These are phyloP conservation scores for Rosalia funebris DNA, from an alignment of 2,888 invertebrate species.

Conservation along the genomic window DNA sequence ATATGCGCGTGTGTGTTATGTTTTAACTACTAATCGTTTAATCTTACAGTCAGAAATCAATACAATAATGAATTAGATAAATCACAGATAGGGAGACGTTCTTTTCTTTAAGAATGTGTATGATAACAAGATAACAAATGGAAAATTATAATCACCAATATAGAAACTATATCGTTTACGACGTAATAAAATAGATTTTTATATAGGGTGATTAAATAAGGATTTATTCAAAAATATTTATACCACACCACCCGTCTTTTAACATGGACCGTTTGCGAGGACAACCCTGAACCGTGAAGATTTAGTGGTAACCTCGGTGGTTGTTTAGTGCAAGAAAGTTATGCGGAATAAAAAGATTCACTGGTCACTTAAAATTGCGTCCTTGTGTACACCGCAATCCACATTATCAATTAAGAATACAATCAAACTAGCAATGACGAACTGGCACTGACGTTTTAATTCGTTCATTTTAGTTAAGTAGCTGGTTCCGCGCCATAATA, in stretches of 20 bases:
- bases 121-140: background rate
- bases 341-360: background rate
- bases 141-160: too few relatives aligned
- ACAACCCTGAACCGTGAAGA: background rate
- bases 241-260: too few relatives aligned
- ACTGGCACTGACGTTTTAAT: constrained; percentile 9
- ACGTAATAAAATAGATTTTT: too few relatives aligned
- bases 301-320: background rate
- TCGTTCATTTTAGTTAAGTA: constrained; percentile 14
- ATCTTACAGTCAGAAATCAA: background rate
- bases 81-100: background rate
- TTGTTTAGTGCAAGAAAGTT: background rate
- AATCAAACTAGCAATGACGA: constrained; percentile 9
- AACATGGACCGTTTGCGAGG: background rate
- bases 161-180: too few relatives aligned
- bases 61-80: background rate
- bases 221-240: too few relatives aligned
- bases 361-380: background rate
- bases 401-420: constrained; percentile 19
- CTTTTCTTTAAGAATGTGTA: background rate
- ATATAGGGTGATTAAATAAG: too few relatives aligned
- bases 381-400: constrained; percentile 9
- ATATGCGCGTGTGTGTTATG: too few relatives aligned
- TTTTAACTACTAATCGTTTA: background rate
- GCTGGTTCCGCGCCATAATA: constrained; percentile 4